Evolutionary conservation across 2,113 vertebrate species (phyloP).

Genomic region (Nycticryphes semicollaris): DNA sequence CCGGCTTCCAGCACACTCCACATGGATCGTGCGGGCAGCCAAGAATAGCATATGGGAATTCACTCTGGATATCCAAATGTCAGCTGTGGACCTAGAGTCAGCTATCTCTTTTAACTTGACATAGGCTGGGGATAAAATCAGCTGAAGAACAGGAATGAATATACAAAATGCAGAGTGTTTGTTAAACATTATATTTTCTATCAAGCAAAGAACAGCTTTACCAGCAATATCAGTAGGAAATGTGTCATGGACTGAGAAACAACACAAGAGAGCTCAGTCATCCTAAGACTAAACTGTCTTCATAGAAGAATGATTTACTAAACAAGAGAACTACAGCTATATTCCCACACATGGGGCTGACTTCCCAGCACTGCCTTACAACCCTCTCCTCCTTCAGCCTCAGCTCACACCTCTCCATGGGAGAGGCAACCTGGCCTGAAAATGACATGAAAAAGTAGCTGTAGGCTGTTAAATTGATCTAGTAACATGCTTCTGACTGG

Average conservation of each 20-base stretch:
- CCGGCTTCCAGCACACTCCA: not conserved
- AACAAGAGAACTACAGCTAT: not conserved
- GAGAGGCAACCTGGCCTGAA: not conserved
- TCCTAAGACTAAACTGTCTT: not conserved
- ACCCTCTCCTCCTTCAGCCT: not conserved
- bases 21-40: accelerated
- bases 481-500: not conserved
- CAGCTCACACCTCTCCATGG: not conserved
- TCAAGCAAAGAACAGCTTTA: not conserved
- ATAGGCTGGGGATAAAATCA: not conserved
- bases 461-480: not conserved
- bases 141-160: not conserved
- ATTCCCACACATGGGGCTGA: not conserved
- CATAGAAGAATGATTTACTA: not conserved
- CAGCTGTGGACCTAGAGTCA: not conserved
- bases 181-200: not conserved
- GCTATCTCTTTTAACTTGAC: not conserved
- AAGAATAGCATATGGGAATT: not conserved
- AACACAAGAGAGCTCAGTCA: not conserved
- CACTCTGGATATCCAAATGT: not conserved
- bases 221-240: not conserved
- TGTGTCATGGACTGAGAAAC: not conserved
- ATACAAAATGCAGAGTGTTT: not conserved
- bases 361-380: not conserved
- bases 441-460: not conserved